Evolutionary conservation across 2,888 invertebrate species (phyloP), one percentile per base, ranked within the genome.

Genomic region (Leucoma salicis): DNA sequence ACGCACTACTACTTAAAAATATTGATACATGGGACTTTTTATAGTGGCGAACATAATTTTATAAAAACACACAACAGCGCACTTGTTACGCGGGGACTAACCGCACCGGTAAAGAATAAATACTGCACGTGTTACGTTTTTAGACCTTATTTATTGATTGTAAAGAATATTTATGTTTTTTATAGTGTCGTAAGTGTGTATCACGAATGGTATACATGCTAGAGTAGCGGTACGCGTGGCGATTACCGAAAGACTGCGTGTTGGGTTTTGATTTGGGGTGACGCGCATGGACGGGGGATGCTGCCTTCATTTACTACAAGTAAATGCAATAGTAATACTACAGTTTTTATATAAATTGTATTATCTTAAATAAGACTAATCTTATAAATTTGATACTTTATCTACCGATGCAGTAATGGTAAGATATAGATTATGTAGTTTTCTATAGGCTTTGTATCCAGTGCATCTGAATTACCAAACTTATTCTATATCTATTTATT

Each of bases 241-340:
- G 85, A 78, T 74, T 81, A 72, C 68, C 70, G 74, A 74, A 70
- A 66, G 74, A 88, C 87, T 88, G 86, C 79, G 83, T 78, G 72
- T 74, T 71, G 64, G 64, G 73, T 77, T 79, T 72, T 69, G 76
- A 57, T 66, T 65, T 66, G 70, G 78, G 78, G 78, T 73, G 74
- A 70, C 82, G 83, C 84, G 83, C 81, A 80, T 70, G 75, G 64
- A 54, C 63, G 74, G 81, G 87, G 87, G 82, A 70, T 68, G 73
- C 66, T 70, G 70, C 49, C 58, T 66, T 63, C 66, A 74, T 77
- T 69, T 74, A 72, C 70, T 66, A 64, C 50, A 58, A 67, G 73
- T 77, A 77, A 74, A 80, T 76, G 75, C 52, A 60, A 62, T 51
- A 53, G 46, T 52, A 56, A 46, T 39, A 42, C 43, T 55, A 49